Evolutionary conservation across 1,140 invertebrate species (phyloP).

Genomic region (Achatina immaculata): DNA sequence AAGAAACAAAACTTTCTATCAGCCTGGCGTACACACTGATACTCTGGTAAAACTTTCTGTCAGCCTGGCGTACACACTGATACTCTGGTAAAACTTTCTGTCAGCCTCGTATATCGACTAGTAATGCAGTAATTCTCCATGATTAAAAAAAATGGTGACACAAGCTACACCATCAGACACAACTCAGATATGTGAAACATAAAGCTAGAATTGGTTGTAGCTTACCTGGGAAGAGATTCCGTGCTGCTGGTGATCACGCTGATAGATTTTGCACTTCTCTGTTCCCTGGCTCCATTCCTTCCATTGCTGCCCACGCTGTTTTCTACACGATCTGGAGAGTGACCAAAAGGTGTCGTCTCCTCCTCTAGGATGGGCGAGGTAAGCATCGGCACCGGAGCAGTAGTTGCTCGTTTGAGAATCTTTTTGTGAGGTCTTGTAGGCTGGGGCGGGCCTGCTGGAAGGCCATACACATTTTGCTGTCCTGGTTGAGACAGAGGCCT

Average conservation of each 20-base stretch:
- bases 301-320: not conserved
- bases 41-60: no score
- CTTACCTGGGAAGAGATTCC: constrained; percentile 68
- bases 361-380: constrained; percentile 46
- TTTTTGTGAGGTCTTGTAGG: constrained; percentile 48
- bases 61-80: no score
- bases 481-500: constrained; percentile 37
- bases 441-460: not conserved
- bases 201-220: no score
- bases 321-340: constrained; percentile 25
- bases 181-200: no score
- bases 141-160: no score
- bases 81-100: no score
- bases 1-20: no score
- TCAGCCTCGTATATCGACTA: no score
- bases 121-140: no score
- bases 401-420: constrained; percentile 51
- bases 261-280: constrained; percentile 48
- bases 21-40: no score
- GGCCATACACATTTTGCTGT: constrained; percentile 4
- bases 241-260: constrained; percentile 67
- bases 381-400: constrained; percentile 46
- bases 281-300: constrained; percentile 35
- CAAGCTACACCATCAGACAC: no score
- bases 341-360: constrained; percentile 16